Conservation (phyloP, 2,888 invertebrate species). For the Cremastinae sp. region DNA sequence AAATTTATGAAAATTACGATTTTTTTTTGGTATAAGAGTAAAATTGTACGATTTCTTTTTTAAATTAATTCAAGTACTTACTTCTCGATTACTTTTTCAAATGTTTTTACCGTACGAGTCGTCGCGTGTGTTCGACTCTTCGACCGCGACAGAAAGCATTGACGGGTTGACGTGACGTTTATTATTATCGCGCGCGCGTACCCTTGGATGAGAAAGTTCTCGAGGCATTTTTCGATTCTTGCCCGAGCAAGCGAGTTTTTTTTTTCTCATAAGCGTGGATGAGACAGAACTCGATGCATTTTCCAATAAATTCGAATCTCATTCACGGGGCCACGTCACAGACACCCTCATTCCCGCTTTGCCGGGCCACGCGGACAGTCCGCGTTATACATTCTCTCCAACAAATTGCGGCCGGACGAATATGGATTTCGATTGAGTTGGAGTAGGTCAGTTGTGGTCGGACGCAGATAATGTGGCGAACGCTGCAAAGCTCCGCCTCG, state of each 20-base stretch:
- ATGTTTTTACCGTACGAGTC: too few species aligned
- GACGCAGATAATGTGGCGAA: constrained; percentile 25
- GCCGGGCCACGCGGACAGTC: constrained; percentile 2
- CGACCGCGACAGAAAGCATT: too few species aligned
- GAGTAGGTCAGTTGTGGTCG: constrained; percentile 38
- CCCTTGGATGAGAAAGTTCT: background rate
- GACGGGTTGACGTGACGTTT: too few species aligned
- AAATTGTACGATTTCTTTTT: too few species aligned
- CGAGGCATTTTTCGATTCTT: background rate
- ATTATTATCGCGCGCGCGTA: too few species aligned
- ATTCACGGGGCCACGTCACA: constrained; percentile 17
- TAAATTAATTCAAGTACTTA: too few species aligned
- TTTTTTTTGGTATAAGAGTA: too few species aligned
- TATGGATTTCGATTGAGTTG: constrained; percentile 31
- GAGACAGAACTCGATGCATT: constrained; percentile 32
- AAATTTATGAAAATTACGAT: too few species aligned
- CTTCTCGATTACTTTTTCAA: too few species aligned
- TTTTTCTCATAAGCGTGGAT: constrained; percentile 22
- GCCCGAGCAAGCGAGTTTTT: background rate
- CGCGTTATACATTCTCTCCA: constrained; percentile 10
- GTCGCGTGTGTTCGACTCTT: too few species aligned
- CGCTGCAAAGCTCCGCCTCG: background rate
- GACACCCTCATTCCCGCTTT: constrained; percentile 9
- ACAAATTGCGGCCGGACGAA: constrained; percentile 28
- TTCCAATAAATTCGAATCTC: constrained; percentile 41